Conservation (phyloP, 2,797 vertebrate species). For the Pempheris klunzingeri region DNA sequence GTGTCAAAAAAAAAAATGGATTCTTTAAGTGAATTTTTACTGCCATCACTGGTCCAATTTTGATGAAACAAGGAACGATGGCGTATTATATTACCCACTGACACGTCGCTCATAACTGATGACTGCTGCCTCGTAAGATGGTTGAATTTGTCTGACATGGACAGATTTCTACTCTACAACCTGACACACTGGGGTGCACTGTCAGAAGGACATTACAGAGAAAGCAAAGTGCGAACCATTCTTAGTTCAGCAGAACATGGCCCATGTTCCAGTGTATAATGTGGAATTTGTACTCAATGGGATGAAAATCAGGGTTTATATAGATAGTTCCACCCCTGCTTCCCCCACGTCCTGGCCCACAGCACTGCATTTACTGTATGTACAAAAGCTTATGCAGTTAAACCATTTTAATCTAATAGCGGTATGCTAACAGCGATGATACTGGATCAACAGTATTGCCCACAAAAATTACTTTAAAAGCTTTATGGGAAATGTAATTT, state of each 20-base stretch:
- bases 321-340: not conserved
- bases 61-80: conserved; percentile 18
- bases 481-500: conserved; percentile 52
- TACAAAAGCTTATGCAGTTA: conserved; percentile 54
- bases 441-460: conserved; percentile 48
- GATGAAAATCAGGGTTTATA: conserved; percentile 7
- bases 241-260: not conserved
- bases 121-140: conserved; percentile 25
- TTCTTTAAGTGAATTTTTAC: conserved; percentile 24
- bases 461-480: conserved; percentile 51
- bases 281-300: conserved; percentile 1
- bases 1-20: too few relatives aligned
- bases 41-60: not conserved
- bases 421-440: conserved; percentile 57
- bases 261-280: not conserved
- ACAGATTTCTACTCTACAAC: not conserved
- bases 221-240: not conserved
- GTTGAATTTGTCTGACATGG: conserved; percentile 29
- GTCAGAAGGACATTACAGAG: not conserved
- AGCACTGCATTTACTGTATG: conserved; percentile 44
- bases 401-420: conserved; percentile 65
- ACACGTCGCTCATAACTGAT: conserved; percentile 13
- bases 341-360: conserved; percentile 16
- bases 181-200: not conserved
- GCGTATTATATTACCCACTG: conserved; percentile 19